Base-by-base conservation (phyloP, 2,797 vertebrate genomes). In the Eulemur mongoz region DNA sequence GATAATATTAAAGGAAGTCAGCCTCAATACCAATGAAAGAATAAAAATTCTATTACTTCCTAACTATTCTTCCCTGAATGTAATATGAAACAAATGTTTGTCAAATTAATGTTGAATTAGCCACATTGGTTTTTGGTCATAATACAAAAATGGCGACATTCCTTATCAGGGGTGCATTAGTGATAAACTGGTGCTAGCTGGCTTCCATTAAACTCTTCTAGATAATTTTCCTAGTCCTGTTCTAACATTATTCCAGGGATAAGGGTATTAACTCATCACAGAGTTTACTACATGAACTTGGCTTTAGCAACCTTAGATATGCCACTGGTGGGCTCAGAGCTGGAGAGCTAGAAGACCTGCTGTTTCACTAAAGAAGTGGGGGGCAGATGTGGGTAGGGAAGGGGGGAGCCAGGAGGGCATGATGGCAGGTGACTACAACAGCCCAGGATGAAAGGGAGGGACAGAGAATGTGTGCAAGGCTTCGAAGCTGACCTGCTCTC, bases 161-260 rank as follows among this genome's bases (percentile, higher is more conserved):
- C 61, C 50, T 70, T 18, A 61, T 84, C 50, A 81, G 45, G 30
- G 52, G 1, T 67, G 72, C 22, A 70, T 91, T 52, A 91, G 50
- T 93, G 45, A 54, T 85, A 81, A 84, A 59, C 5, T 27, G 23
- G 50, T 59, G 32, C 54, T 79, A 38, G 65, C 40, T 65, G 18
- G 38, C 86, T 96, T 93, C 40, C 45, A 93, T 93, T 75, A 85
- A 70, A 83, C 61, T 93, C 69, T 52, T 91, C 32, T 27, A 94
- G 78, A 48, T 25, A 13, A 22, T 15, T 27, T 86, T 73, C 7
- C 57, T 43, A 22, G 40, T 84, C 43, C 45, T n/a, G 18, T 48
- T 88, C 40, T 73, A 83, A 63, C 23, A 18, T 63, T 75, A 63
- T 50, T 89, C 52, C 14, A 50, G 18, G 65, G 23, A 79, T 75